Evolutionary conservation across 2,888 invertebrate species (phyloP), one percentile per base, ranked within the genome.

Genomic region (Ophion costatus): DNA sequence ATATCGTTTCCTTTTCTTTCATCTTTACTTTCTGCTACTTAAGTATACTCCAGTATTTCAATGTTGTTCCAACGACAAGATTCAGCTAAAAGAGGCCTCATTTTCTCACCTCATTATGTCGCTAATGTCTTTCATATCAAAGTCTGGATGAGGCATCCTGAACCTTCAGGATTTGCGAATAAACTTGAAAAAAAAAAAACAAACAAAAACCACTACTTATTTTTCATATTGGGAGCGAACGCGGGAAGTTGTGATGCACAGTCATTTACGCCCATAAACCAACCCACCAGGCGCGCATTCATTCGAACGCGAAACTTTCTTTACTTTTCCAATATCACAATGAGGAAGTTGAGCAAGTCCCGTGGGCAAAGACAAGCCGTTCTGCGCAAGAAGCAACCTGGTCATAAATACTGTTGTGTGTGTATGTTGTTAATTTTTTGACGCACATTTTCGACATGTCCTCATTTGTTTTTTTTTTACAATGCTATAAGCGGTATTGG

Each of bases 401-500:
- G 29, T 7, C 2, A 73, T 9, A 3, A 61, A 73, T 61, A 61
- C 61, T 1, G 11, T 0, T 6, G 7, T 1, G 17, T 6, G 20
- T n/a, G 20, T 24, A 14, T 2, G 29, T 64, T 33, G 7, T 9
- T 22, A 20, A 20, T 59, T 63, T 63, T 63, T 63, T 63, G 14
- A 24, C n/a, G 20, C 24, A 29, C 24, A 24, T 59, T 38, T 67
- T 69, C 67, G 63, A 59, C 42, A 7, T 66, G 71, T 66, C 5
- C 29, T 64, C 22, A 64, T 24, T 57, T 42, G 63, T 24, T n/a
- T 57, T 57, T 57, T 73, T 64, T 75, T 80, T 74, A 80, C 57
- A 80, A 79, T 69, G 74, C 83, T 84, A 82, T 80, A 88, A 86
- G 51, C 17, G 17, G 51, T 88, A 89, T 90, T 88, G 78, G 79